Evolutionary conservation across 1,140 invertebrate species (phyloP), one percentile per base, ranked within the genome.

Genomic region (Pseudomyrmex dendroicus): DNA sequence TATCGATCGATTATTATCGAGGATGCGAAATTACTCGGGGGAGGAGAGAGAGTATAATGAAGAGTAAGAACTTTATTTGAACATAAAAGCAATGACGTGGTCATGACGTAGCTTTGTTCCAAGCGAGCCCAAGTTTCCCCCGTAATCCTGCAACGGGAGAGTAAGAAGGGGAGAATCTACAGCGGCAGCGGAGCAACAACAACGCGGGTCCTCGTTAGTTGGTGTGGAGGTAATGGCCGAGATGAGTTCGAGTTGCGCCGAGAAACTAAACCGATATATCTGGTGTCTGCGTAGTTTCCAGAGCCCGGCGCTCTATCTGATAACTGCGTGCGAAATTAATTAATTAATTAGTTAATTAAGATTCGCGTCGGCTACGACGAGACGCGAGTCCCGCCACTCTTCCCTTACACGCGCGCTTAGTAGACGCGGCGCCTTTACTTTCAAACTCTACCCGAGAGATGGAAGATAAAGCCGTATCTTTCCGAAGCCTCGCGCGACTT

Each of bases 271-370:
- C 89, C 89, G 89, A 91, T 93, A 91, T 92, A 92, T 92, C 90
- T 89, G 83, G 80, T 84, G 88, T 89, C 88, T 89, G 84, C 72
- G 46, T 89, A 92, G 89, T 93, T 91, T 87, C 73, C 59, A 72
- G 35, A 20, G 73, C 57, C n/a, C 67, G 20, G 74, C 52, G 59
- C 67, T 76, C 80, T 88, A 91, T 92, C 91, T 89, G 91, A 93
- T 93, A 91, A 93, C 91, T 91, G 87, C 68, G 84, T 87, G 80
- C 74, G 73, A 90, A 91, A 92, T 92, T 93, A 92, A 92, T 92
- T 93, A 92, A 91, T 92, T 91, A 91, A 92, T 93, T 91, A 92
- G 90, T 91, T 93, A 93, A 92, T 91, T 91, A 90, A 91, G 90
- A 90, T 89, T 90, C 84, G 85, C 86, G 35, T 35, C 72, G 20